Evolutionary conservation across 2,113 vertebrate species (phyloP), one percentile per base, ranked within the genome.

Genomic region (Synodontis membranacea): DNA sequence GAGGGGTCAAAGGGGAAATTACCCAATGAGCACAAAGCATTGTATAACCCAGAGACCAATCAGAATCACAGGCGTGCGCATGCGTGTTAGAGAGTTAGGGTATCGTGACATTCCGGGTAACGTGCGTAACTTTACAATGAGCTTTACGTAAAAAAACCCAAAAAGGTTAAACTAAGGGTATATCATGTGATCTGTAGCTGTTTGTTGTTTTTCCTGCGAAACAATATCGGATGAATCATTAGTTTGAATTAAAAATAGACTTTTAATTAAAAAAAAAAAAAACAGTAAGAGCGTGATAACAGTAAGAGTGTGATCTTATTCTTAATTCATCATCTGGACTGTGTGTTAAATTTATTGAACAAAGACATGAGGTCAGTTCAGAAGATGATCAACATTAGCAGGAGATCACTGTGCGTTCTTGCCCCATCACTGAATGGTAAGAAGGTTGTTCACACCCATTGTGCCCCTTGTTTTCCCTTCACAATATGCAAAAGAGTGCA

Each of bases 351-450:
- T 74, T 0, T 56, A 42, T 80, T 56, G 0, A 15, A 8, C 9
- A 39, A 23, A 60, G 86, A 46, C 68, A 94, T 93, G 92, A 86
- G 82, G 81, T 1, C 0, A 37, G 42, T 58, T 31, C 83, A 89
- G 83, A 87, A 86, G 0, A 54, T 79, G 31, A 76, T 75, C 34
- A 56, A 89, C 15, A 50, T 91, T 17, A 72, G 66, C 11, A 88
- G 89, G 88, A 60, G 66, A 39, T 75, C 56, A 86, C n/a, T 28
- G 28, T 6, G 52, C 19, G 37, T 66, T 72, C n/a, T 74, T 72
- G 23, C 9, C 39, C 78, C 50, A 2, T 23, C 64, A 72, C 12
- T n/a, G 9, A 42, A 52, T 34, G 64, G 46, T 79, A 72, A 48
- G 64, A 42, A 11, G 12, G 11, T 52, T 52, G n/a, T 50, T 58